A percentile compares a stretch with the other conserved stretches of the same genome.
Conservation (phyloP, 2,888 invertebrate species). For the Polydesmus complanatus region DNA sequence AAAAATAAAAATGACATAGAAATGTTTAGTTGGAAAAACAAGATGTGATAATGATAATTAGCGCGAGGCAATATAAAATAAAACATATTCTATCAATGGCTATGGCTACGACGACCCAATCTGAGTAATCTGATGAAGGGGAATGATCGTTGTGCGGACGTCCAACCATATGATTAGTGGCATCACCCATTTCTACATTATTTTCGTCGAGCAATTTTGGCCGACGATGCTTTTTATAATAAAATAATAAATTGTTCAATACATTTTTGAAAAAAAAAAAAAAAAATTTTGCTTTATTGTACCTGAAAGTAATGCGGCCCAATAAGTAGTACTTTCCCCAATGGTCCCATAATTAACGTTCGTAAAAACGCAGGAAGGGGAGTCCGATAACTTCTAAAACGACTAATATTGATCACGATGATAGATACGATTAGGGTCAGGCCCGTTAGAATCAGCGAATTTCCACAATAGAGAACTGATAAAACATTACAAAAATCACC, state of each 20-base stretch:
- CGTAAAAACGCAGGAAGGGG: slow-evolving; percentile 38
- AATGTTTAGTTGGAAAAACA: slow-evolving; percentile 6
- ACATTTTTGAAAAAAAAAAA: background rate
- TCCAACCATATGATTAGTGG: background rate
- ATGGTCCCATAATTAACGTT: slow-evolving; percentile 1
- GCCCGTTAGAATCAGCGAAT: slow-evolving; percentile 38
- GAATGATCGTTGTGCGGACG: background rate
- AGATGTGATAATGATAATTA: slow-evolving; percentile 4
- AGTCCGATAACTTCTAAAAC: slow-evolving; percentile 35
- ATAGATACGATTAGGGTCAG: slow-evolving; percentile 42
- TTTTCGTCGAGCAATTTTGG: slow-evolving; percentile 10
- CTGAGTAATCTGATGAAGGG: background rate
- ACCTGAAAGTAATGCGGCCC: slow-evolving; percentile 6
- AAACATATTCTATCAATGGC: slow-evolving; percentile 15
- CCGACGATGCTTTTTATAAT: background rate
- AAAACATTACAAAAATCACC: slow-evolving; percentile 14
- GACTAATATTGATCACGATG: slow-evolving; percentile 39
- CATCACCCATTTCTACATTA: slow-evolving; percentile 9
- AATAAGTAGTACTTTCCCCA: slow-evolving; percentile 3
- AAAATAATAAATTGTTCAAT: background rate
- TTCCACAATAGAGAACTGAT: slow-evolving; percentile 44
- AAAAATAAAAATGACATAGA: too few relatives aligned
- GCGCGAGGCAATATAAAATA: slow-evolving; percentile 10
- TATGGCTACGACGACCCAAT: slow-evolving; percentile 12
- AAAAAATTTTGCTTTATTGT: background rate